These are phyloP conservation scores for Gorsachius goisagi DNA, from an alignment of 2,113 vertebrate genomes.

Conservation along the genomic window DNA sequence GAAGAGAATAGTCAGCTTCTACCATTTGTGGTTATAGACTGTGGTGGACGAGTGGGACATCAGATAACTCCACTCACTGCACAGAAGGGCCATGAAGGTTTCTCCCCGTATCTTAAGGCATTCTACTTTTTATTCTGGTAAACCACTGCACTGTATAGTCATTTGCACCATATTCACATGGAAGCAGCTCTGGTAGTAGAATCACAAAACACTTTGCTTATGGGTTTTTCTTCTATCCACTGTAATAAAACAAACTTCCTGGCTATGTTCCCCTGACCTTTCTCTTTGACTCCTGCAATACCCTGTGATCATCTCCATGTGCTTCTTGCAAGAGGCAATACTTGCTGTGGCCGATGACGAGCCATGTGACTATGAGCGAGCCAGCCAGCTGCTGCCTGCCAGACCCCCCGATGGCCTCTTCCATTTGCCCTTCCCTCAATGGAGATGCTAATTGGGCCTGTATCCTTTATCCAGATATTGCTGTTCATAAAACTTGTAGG, in stretches of 20 bases:
- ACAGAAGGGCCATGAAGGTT: background rate
- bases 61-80: background rate
- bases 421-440: background rate
- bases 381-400: background rate
- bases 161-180: background rate
- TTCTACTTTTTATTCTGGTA: background rate
- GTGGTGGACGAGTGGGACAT: background rate
- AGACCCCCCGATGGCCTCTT: background rate
- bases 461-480: background rate
- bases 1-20: background rate
- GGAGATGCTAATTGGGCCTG: background rate
- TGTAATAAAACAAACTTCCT: background rate
- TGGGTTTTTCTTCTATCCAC: background rate
- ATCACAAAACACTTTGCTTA: background rate
- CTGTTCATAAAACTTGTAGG: background rate
- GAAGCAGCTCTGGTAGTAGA: background rate
- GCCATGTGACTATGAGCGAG: accelerated
- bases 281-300: background rate
- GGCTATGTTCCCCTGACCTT: background rate
- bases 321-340: background rate
- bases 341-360: background rate
- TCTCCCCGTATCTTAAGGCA: background rate
- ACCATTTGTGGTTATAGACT: background rate
- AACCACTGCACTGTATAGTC: background rate
- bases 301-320: background rate